Evolutionary conservation across 2,113 vertebrate species (phyloP).

Genomic region (Pachyramphus minor): DNA sequence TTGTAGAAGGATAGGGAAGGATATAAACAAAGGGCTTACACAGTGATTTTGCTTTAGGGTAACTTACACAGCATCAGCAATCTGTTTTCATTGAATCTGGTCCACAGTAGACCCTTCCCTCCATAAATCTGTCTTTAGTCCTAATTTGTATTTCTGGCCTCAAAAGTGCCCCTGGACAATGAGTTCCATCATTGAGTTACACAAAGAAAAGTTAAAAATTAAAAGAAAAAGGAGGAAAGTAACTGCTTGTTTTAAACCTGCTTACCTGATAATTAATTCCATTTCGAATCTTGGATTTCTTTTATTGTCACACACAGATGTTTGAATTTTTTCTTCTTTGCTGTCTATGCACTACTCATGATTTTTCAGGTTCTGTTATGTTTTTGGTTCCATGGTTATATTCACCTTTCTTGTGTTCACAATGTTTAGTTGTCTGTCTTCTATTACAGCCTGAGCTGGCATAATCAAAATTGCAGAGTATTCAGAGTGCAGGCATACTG

Average conservation of each 20-base stretch:
- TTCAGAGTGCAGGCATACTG: background rate
- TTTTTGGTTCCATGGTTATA: background rate
- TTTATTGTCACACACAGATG: background rate
- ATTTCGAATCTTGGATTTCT: background rate
- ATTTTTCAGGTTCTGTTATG: background rate
- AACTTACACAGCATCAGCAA: background rate
- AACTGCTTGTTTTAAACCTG: background rate
- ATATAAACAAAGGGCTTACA: slow-evolving; percentile 8
- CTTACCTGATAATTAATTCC: background rate
- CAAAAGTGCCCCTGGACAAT: background rate
- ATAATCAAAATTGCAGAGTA: background rate
- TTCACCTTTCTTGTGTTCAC: background rate
- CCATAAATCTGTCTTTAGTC: background rate
- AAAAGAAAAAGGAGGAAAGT: background rate
- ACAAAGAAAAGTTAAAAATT: background rate
- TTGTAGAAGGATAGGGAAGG: background rate
- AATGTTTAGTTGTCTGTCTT: background rate
- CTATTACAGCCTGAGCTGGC: background rate
- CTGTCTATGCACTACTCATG: background rate
- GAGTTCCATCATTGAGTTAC: background rate
- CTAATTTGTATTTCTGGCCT: background rate
- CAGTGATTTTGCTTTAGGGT: background rate
- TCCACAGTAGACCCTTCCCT: background rate
- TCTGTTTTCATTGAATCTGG: background rate
- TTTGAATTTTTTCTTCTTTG: background rate